phyloP scores from a whole-genome alignment of 1,140 invertebrate species.

The Pseudomyrmex sp. region DNA sequence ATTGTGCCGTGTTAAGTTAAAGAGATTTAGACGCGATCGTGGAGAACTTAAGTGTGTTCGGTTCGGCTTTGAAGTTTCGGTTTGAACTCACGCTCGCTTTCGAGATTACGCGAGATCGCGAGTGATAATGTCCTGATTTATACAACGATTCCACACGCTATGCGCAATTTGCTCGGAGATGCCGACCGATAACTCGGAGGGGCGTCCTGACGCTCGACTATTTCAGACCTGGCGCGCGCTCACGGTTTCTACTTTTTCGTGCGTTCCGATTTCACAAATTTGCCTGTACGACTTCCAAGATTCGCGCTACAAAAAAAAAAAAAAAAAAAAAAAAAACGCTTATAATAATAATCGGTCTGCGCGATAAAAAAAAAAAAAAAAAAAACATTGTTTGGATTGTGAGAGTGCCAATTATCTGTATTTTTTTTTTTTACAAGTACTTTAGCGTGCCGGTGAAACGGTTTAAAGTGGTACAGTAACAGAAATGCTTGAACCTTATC shows the following conservation, averaged over 20 bases:
- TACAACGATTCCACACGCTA: conserved; percentile 13
- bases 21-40: conserved; percentile 33
- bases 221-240: conserved; percentile 28
- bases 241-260: conserved; percentile 51
- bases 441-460: conserved; percentile 17
- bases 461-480: conserved; percentile 12
- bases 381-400: neutral
- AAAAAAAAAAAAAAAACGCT: neutral
- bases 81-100: neutral
- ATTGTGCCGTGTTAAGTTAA: conserved; percentile 27
- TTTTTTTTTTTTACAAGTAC: neutral
- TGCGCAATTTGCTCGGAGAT: conserved; percentile 44
- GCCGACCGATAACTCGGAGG: conserved; percentile 30
- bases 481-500: neutral
- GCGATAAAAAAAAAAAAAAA: neutral
- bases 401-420: neutral
- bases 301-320: neutral
- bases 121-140: conserved; percentile 41
- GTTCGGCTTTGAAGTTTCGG: conserved; percentile 18
- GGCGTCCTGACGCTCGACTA: conserved; percentile 43
- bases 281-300: neutral
- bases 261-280: conserved; percentile 55
- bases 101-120: conserved; percentile 38
- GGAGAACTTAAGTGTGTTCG: neutral
- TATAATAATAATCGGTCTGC: neutral